A percentile compares a stretch with the other conserved stretches of the same genome.
Evolutionary conservation across 2,888 invertebrate genomes (phyloP).

Genomic region (Morpho helenor): DNA sequence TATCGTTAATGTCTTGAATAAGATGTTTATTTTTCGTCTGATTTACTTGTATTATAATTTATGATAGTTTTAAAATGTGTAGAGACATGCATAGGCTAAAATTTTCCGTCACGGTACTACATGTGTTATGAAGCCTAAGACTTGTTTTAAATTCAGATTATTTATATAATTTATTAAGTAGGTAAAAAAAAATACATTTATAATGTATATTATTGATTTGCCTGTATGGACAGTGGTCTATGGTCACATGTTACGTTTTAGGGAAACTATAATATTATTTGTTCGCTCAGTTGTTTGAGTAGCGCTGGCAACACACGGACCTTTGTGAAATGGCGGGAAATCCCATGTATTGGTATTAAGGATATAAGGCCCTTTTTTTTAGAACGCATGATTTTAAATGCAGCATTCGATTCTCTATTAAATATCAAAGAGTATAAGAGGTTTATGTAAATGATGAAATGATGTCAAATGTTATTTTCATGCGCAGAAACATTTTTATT

Average conservation of each 20-base stretch:
- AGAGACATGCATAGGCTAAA: slow-evolving; percentile 30
- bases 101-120: slow-evolving; percentile 42
- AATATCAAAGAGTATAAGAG: too few relatives aligned
- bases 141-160: slow-evolving; percentile 75
- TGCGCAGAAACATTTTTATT: too few relatives aligned
- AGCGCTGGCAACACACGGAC: slow-evolving; percentile 25
- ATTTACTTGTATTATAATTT: slow-evolving; percentile 18
- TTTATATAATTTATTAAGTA: slow-evolving; percentile 77
- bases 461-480: too few relatives aligned
- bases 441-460: too few relatives aligned
- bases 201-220: slow-evolving; percentile 41
- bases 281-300: slow-evolving; percentile 40
- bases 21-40: slow-evolving; percentile 14
- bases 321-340: neutral
- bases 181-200: slow-evolving; percentile 60
- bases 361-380: too few relatives aligned
- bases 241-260: slow-evolving; percentile 40
- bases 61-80: slow-evolving; percentile 15
- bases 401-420: too few relatives aligned
- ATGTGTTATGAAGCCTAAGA: slow-evolving; percentile 68
- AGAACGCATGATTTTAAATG: too few relatives aligned
- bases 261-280: slow-evolving; percentile 31
- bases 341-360: neutral
- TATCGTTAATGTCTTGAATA: slow-evolving; percentile 8
- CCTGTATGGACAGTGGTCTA: slow-evolving; percentile 43